Evolutionary conservation across 1,140 invertebrate genomes (phyloP).

Genomic region (Drosophila pruinosa): DNA sequence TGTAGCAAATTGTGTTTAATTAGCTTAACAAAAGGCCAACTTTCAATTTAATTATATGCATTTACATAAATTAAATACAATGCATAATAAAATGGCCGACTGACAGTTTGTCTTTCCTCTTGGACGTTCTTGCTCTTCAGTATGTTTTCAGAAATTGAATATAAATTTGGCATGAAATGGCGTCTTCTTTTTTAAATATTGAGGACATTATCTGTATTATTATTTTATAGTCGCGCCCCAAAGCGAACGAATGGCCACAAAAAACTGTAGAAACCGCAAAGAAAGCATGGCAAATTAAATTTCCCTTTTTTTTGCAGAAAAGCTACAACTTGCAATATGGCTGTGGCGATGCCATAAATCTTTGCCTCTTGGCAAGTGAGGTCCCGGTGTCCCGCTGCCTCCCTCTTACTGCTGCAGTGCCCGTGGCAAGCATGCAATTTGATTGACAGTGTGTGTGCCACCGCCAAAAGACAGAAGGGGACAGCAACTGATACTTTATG

Average conservation of each 20-base stretch:
- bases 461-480: conserved; percentile 24
- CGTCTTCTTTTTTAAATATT: conserved; percentile 54
- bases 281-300: conserved; percentile 68
- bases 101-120: conserved; percentile 25
- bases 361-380: conserved; percentile 59
- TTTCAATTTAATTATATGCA: conserved; percentile 37
- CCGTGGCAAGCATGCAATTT: conserved; percentile 26
- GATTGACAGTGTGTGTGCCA: conserved; percentile 57
- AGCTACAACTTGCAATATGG: conserved; percentile 49
- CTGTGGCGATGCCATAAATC: conserved; percentile 61
- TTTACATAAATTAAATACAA: conserved; percentile 35
- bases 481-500: conserved; percentile 11
- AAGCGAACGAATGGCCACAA: conserved; percentile 2
- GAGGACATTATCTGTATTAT: conserved; percentile 58
- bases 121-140: not conserved
- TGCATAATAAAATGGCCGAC: conserved; percentile 51
- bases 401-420: not conserved
- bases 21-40: conserved; percentile 27
- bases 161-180: conserved; percentile 82
- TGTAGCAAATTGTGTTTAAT: conserved; percentile 23
- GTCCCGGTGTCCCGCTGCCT: conserved; percentile 11
- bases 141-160: conserved; percentile 58
- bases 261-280: not conserved
- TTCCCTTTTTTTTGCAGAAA: conserved; percentile 40
- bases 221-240: conserved; percentile 12